Evolutionary conservation across 35 echinoderm and acorn worm genomes (phyloP).

Genomic region (Ptychodera flava): DNA sequence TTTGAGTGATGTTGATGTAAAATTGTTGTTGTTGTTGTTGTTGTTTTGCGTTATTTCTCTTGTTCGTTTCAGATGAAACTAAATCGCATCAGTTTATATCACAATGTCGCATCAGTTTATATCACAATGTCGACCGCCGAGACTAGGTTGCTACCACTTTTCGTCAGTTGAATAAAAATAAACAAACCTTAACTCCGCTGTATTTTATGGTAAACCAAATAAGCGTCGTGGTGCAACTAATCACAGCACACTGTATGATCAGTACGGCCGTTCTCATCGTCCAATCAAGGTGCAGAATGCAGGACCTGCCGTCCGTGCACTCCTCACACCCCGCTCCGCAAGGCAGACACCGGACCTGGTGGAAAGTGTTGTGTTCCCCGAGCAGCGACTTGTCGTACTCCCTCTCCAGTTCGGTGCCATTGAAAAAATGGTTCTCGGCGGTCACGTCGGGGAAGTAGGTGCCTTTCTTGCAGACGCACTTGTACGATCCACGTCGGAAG

Average conservation of each 20-base stretch:
- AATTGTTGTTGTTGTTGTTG: no score
- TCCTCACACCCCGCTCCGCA: slow-evolving; percentile 79
- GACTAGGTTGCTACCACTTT: no score
- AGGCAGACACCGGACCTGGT: slow-evolving; percentile 46
- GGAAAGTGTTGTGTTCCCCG: slow-evolving; percentile 26
- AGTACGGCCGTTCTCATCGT: slow-evolving; percentile 66
- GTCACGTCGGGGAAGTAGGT: slow-evolving; percentile 62
- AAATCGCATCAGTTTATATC: no score
- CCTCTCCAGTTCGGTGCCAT: slow-evolving; percentile 70
- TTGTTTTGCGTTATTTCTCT: no score
- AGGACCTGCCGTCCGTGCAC: slow-evolving; percentile 65
- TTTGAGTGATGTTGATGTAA: no score
- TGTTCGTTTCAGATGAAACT: no score
- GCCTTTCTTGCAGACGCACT: slow-evolving; percentile 73
- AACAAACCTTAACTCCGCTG: slow-evolving; percentile 84
- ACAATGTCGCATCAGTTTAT: no score
- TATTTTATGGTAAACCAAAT: slow-evolving; percentile 75
- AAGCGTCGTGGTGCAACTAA: slow-evolving; percentile 35
- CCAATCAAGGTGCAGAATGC: slow-evolving; percentile 76
- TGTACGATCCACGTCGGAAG: slow-evolving; percentile 84
- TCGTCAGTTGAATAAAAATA: no score
- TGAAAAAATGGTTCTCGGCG: slow-evolving; percentile 53
- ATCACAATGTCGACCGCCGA: no score
- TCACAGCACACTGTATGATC: slow-evolving; percentile 70
- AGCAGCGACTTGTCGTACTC: slow-evolving; percentile 29